Evolutionary conservation across 2,113 vertebrate genomes (phyloP).

Genomic region (Apodemus speciosus): DNA sequence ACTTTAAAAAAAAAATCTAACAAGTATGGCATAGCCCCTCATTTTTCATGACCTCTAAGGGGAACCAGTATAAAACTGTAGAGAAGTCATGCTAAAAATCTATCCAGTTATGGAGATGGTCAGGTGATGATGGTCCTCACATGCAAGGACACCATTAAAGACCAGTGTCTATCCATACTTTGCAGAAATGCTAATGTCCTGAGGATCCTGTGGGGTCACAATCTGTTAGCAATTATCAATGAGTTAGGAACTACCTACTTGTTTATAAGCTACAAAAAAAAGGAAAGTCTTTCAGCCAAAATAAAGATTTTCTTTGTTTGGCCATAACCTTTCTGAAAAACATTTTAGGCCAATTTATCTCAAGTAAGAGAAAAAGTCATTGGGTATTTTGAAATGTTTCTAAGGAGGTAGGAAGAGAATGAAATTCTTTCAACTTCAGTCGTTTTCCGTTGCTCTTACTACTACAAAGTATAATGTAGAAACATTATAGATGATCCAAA

Average conservation of each 20-base stretch:
- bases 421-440: neutral
- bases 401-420: fast-evolving
- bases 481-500: neutral
- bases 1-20: neutral
- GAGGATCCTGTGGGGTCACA: neutral
- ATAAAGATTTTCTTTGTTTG: neutral
- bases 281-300: neutral
- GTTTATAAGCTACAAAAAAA: neutral
- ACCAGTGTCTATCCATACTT: neutral
- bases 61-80: neutral
- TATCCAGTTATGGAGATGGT: neutral
- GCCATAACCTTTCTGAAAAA: neutral
- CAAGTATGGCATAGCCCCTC: neutral
- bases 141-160: neutral
- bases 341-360: neutral
- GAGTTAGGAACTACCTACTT: neutral
- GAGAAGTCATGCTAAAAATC: neutral
- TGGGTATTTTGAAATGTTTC: neutral
- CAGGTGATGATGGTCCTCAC: neutral
- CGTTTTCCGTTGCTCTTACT: neutral
- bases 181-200: neutral
- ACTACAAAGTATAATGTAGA: neutral
- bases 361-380: neutral
- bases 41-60: slow-evolving; percentile 3
- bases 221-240: neutral